A percentile compares a stretch with the other conserved stretches of the same genome.
phyloP scores from a whole-genome alignment of 2,888 invertebrate genomes.

The Amphipyra berbera region DNA sequence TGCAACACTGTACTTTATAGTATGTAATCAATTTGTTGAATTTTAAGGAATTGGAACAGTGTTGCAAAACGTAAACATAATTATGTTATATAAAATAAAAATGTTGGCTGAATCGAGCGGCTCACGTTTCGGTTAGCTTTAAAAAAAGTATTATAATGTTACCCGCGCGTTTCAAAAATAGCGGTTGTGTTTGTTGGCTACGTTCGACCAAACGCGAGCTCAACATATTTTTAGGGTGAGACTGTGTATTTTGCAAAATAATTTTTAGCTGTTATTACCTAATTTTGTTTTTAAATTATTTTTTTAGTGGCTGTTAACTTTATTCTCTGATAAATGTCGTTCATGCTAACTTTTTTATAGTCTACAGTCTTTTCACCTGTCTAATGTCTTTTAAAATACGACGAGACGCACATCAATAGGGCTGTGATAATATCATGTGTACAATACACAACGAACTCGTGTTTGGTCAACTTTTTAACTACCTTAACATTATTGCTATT shows the following conservation, averaged over 20 bases:
- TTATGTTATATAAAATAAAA: constrained; percentile 1
- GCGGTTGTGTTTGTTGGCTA: constrained; percentile 64
- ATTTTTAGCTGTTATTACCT: constrained; percentile 37
- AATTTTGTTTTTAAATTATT: constrained; percentile 41
- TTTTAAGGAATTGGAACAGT: constrained; percentile 9
- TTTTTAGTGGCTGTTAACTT: constrained; percentile 36
- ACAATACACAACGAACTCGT: constrained; percentile 69
- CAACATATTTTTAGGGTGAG: constrained; percentile 58
- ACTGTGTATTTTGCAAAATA: constrained; percentile 58
- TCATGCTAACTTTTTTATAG: constrained; percentile 34
- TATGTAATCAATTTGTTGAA: constrained; percentile 18
- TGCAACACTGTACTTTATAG: constrained; percentile 29
- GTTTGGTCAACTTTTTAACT: constrained; percentile 74
- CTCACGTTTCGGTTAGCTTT: constrained; percentile 14
- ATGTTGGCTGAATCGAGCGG: constrained; percentile 24
- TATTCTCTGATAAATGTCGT: constrained; percentile 33
- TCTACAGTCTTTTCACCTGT: constrained; percentile 65
- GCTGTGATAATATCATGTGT: constrained; percentile 86
- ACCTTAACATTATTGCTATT: constrained; percentile 63
- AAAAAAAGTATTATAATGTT: constrained; percentile 41
- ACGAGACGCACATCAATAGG: constrained; percentile 84
- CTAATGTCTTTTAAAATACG: constrained; percentile 65
- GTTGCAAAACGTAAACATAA: constrained; percentile 33
- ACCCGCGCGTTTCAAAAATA: constrained; percentile 45
- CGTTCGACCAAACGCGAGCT: constrained; percentile 71